phyloP scores from a whole-genome alignment of 2,797 vertebrate genomes.

The Poeciliopsis infans region DNA sequence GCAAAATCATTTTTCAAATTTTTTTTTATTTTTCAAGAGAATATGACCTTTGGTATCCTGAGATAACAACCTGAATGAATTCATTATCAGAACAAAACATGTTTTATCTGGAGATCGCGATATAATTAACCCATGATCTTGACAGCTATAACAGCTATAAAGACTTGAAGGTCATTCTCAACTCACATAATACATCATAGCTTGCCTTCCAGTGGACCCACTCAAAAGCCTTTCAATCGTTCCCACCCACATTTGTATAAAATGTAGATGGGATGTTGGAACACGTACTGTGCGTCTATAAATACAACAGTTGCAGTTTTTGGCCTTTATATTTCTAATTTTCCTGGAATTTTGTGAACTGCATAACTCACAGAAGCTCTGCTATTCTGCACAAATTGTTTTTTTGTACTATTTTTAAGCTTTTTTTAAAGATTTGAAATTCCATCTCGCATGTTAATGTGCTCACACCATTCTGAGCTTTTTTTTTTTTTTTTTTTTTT shows the following conservation, averaged over 20 bases:
- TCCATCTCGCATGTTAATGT: no score
- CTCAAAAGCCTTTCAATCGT: not conserved
- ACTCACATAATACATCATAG: not conserved
- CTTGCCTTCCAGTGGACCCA: not conserved
- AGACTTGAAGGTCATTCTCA: constrained; percentile 4
- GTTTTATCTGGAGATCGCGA: not conserved
- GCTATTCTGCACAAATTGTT: not conserved
- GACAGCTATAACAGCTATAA: not conserved
- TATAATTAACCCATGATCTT: not conserved
- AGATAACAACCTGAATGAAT: constrained; percentile 9
- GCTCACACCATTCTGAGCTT: no score
- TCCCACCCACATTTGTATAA: not conserved
- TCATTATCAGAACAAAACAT: not conserved
- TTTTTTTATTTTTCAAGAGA: not conserved
- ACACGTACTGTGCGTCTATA: not conserved
- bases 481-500: no score
- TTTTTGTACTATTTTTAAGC: no score
- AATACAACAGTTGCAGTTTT: not conserved
- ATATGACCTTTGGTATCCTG: constrained; percentile 6
- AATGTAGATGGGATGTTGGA: not conserved
- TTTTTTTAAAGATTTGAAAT: no score
- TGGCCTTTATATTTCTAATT: not conserved
- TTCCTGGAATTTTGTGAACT: not conserved
- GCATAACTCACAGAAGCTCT: not conserved
- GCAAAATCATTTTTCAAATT: not conserved